phyloP scores from a whole-genome alignment of 2,797 vertebrate genomes.

The Aotus griseimembra region DNA sequence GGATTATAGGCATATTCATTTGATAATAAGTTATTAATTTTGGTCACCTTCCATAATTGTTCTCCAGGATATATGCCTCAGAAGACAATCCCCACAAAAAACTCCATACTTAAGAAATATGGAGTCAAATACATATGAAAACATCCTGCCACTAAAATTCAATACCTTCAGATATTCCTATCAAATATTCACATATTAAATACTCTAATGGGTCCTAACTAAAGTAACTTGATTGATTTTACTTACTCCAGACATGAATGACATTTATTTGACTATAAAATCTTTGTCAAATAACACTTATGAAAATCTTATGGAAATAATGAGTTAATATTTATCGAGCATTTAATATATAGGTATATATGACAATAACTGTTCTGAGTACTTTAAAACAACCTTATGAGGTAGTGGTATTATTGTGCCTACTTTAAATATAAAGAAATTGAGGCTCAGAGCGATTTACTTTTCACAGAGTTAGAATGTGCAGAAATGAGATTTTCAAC shows the following conservation, averaged over 20 bases:
- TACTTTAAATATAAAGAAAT: not conserved
- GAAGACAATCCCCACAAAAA: not conserved
- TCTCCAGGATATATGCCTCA: not conserved
- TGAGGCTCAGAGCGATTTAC: not conserved
- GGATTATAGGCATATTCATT: not conserved
- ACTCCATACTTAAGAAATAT: not conserved
- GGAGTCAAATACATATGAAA: not conserved
- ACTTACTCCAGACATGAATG: not conserved
- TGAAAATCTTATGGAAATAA: slow-evolving; percentile 8
- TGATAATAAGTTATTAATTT: not conserved
- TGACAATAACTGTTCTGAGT: not conserved
- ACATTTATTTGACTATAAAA: not conserved
- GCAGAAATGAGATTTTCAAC: not conserved
- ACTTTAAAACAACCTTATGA: not conserved
- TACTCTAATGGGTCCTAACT: not conserved
- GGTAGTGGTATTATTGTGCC: not conserved
- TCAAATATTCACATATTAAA: not conserved
- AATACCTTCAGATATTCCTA: not conserved
- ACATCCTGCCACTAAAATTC: not conserved
- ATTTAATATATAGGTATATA: not conserved
- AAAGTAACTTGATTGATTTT: slow-evolving; percentile 19
- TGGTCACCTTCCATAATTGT: not conserved
- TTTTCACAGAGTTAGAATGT: not conserved
- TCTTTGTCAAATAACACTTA: not conserved
- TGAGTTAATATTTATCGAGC: slow-evolving; percentile 4